Percentiles rank a stretch among this genome's conserved stretches.
Conservation (phyloP, 2,888 invertebrate genomes). For the Ischnus inquisitorius region DNA sequence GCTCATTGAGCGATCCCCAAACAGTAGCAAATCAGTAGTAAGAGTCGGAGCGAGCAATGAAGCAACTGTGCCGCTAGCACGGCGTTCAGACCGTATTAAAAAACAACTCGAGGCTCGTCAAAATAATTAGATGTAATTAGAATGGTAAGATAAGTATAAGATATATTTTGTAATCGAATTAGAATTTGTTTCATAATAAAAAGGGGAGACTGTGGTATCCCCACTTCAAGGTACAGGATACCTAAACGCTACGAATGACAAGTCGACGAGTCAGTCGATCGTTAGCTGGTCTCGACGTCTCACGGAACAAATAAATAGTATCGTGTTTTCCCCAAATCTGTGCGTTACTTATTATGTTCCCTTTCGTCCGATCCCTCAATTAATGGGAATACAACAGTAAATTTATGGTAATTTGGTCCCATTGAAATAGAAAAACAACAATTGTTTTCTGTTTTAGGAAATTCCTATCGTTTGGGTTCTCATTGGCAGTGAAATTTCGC, state of each 20-base stretch:
- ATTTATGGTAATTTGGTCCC: too few relatives aligned
- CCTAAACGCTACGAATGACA: background rate
- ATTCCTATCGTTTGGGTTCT: too few relatives aligned
- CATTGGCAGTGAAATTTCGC: too few relatives aligned
- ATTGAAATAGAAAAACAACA: too few relatives aligned
- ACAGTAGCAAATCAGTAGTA: slow-evolving; percentile 2
- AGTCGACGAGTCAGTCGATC: background rate
- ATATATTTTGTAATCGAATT: background rate
- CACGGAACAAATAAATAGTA: background rate
- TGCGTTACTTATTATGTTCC: too few relatives aligned
- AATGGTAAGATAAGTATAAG: slow-evolving; percentile 16
- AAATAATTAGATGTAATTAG: slow-evolving; percentile 22
- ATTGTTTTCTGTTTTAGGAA: too few relatives aligned
- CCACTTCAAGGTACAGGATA: slow-evolving; percentile 2
- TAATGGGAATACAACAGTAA: background rate
- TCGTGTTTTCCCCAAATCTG: background rate
- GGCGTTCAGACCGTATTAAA: too few relatives aligned
- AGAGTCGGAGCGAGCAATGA: background rate
- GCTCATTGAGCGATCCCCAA: slow-evolving; percentile 12
- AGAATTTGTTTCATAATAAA: slow-evolving; percentile 12
- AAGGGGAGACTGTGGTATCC: slow-evolving; percentile 41
- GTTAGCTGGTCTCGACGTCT: slow-evolving; percentile 1
- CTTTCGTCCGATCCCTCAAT: background rate
- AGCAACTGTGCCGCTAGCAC: too few relatives aligned
- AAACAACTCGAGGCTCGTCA: background rate